Percentiles rank a stretch among this genome's conserved stretches.
These are phyloP conservation scores for Hozukius guyotensis DNA, from an alignment of 2,797 vertebrate genomes.

Conservation along the genomic window DNA sequence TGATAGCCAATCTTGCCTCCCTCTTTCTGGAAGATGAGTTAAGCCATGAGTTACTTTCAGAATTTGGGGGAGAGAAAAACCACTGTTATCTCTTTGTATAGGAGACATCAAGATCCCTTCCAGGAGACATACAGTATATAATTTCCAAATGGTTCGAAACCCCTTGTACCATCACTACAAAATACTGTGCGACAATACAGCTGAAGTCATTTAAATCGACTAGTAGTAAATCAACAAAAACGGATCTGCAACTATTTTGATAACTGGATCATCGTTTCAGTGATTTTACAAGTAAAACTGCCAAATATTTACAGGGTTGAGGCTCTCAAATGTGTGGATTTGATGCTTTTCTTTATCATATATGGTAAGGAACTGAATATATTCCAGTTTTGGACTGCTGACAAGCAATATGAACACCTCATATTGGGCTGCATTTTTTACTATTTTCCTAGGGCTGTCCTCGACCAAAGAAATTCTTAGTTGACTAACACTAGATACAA, in stretches of 20 bases:
- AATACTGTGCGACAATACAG: neutral
- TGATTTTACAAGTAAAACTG: neutral
- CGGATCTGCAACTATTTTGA: neutral
- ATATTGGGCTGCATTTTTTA: neutral
- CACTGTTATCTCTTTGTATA: neutral
- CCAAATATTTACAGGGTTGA: neutral
- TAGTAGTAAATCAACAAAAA: neutral
- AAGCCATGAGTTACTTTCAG: conserved; percentile 1
- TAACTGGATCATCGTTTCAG: too few species aligned
- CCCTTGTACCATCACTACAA: too few species aligned
- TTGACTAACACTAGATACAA: too few species aligned
- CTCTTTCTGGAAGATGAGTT: conserved; percentile 41
- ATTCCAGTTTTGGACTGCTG: neutral
- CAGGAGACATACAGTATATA: neutral
- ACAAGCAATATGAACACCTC: too few species aligned
- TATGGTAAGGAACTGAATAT: neutral
- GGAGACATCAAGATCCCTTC: neutral
- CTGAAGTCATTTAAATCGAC: neutral
- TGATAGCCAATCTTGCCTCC: conserved; percentile 35
- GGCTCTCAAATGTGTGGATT: neutral
- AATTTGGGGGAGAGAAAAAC: neutral
- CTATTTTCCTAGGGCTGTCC: too few species aligned
- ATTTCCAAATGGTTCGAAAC: neutral
- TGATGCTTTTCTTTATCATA: neutral
- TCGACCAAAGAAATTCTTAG: too few species aligned